Evolutionary conservation across 2,888 invertebrate species (phyloP).

Genomic region (Tanytarsus gracilentus): DNA sequence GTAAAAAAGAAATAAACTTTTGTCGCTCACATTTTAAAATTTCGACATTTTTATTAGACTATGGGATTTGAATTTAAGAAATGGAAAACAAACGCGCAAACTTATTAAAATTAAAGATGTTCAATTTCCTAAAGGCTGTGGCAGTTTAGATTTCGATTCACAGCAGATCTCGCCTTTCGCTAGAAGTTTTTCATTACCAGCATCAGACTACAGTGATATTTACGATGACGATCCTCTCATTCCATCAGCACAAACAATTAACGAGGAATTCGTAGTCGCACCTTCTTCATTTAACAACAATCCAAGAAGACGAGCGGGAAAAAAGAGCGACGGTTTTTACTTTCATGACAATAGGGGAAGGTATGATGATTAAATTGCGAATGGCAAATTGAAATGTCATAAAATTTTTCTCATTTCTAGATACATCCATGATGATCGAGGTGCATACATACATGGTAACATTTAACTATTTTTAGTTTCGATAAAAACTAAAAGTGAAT

Average conservation of each 20-base stretch:
- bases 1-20: slow-evolving; percentile 31
- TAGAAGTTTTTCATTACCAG: not conserved
- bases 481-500: too few species aligned
- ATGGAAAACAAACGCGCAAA: slow-evolving; percentile 40
- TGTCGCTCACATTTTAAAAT: slow-evolving; percentile 1
- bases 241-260: slow-evolving; percentile 17
- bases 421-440: slow-evolving; percentile 31
- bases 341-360: slow-evolving; percentile 16
- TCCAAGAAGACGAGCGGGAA: not conserved
- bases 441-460: slow-evolving; percentile 40
- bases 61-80: slow-evolving; percentile 32
- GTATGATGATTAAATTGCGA: too few species aligned
- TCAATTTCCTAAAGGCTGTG: slow-evolving; percentile 65
- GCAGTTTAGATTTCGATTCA: slow-evolving; percentile 38
- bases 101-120: slow-evolving; percentile 57
- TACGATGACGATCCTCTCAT: not conserved
- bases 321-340: slow-evolving; percentile 15
- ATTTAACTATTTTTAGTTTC: too few species aligned
- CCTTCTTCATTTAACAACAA: not conserved
- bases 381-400: not conserved
- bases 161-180: slow-evolving; percentile 2
- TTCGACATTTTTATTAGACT: not conserved
- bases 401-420: not conserved
- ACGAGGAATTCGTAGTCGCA: slow-evolving; percentile 1
- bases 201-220: not conserved